phyloP scores from a whole-genome alignment of 2,797 vertebrate genomes.

The Melanotaenia trifasciata region DNA sequence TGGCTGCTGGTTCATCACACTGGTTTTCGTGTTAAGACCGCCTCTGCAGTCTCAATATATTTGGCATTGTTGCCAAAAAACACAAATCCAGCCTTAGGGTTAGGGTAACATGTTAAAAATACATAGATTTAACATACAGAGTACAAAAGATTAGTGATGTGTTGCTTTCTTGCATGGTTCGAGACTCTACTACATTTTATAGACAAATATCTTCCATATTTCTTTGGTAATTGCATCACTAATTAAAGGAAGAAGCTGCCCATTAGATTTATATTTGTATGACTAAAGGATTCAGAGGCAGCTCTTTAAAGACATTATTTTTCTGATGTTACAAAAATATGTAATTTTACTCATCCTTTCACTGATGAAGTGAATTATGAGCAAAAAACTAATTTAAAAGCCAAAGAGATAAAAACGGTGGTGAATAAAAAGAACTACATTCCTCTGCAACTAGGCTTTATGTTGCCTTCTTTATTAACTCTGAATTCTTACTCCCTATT shows the following conservation, averaged over 20 bases:
- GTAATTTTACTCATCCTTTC: not conserved
- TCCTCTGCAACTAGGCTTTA: not conserved
- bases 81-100: not conserved
- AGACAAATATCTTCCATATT: not conserved
- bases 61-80: not conserved
- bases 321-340: not conserved
- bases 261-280: not conserved
- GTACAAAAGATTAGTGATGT: not conserved
- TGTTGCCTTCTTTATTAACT: not conserved
- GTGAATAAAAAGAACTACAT: constrained; percentile 12
- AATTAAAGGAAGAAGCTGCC: not conserved
- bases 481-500: not conserved
- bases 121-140: not conserved
- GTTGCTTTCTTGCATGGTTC: not conserved
- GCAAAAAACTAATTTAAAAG: not conserved
- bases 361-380: not conserved
- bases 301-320: not conserved
- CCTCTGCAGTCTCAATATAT: not conserved
- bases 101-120: not conserved
- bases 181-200: not conserved
- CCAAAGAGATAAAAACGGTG: not conserved
- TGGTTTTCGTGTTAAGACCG: not conserved
- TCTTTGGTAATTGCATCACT: not conserved
- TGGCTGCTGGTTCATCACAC: not conserved
- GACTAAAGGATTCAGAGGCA: not conserved